Percentiles rank a stretch among this genome's conserved stretches.
phyloP scores from a whole-genome alignment of 2,797 vertebrate species.

The Cynopterus sphinx region DNA sequence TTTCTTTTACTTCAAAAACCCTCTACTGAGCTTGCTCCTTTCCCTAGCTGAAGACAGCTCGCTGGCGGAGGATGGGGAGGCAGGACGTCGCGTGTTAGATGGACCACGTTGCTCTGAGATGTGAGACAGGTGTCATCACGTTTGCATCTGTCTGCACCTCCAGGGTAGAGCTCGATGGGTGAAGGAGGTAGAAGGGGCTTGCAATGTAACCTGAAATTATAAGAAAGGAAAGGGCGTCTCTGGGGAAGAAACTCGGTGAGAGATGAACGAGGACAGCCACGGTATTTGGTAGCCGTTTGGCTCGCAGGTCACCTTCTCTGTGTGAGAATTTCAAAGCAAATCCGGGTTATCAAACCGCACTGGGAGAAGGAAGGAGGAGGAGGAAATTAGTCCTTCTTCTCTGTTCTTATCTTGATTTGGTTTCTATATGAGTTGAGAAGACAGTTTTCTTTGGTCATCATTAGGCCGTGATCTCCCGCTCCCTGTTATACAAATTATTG shows the following conservation, averaged over 20 bases:
- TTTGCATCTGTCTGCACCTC: background rate
- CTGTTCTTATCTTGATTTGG: background rate
- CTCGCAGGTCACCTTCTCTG: background rate
- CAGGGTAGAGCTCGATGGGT: background rate
- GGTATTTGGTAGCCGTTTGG: background rate
- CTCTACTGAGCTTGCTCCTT: background rate
- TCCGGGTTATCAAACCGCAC: background rate
- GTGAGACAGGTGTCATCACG: background rate
- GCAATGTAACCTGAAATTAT: background rate
- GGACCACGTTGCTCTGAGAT: background rate
- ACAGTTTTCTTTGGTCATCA: background rate
- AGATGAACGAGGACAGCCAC: background rate
- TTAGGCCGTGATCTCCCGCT: background rate
- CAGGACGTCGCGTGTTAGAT: rapidly evolving
- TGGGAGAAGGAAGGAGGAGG: background rate
- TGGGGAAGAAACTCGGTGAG: background rate
- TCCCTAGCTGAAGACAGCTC: background rate
- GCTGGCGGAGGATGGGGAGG: background rate
- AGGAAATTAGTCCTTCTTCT: background rate
- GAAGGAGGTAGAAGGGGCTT: background rate
- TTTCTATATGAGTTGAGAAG: background rate
- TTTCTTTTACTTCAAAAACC: background rate
- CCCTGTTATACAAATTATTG: background rate
- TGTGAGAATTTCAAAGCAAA: background rate
- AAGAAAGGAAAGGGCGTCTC: background rate